Evolutionary conservation across 2,113 vertebrate species (phyloP), one percentile per base, ranked within the genome.

Genomic region (Trinectes maculatus): DNA sequence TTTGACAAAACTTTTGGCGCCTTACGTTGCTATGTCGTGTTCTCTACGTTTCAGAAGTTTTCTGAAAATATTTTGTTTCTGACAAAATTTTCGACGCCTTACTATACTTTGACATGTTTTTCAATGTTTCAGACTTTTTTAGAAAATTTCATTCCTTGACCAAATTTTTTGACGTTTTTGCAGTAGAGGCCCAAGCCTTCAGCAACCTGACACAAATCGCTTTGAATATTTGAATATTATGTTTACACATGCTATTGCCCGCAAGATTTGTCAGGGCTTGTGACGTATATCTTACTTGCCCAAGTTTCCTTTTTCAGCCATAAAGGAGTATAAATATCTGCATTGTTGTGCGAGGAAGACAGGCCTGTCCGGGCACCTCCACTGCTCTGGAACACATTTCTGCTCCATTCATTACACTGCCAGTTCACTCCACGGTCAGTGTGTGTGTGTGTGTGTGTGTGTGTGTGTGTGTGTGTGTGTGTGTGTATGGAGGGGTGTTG

Each of bases 281-380:
- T 37, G 48, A 36, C 77, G 37, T 62, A n/a, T 49, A 8, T 6
- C 26, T 66, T 52, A 18, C 65, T 31, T 31, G 60, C 58, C 25
- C 43, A 53, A n/a, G 58, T 75, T 76, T 60, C 67, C 68, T 9
- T 22, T 56, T 76, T 51, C 5, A 63, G 55, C 49, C 82, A 53
- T 16, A 66, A 71, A 80, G 42, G 54, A 59, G 49, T 63, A 77
- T 66, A 84, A 57, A 72, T 82, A 63, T 83, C 46, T 60, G 68
- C 60, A 73, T 75, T 74, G 83, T 80, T 74, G 74, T 77, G 72
- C 80, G 76, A 84, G 80, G 80, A 74, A 79, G 81, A 74, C 80
- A 75, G 89, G 84, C 88, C 80, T 89, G 90, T 82, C 76, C 76
- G 76, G 87, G 77, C 88, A 88, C 85, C 81, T 89, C 87, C 79